Evolutionary conservation across 1,140 invertebrate genomes (phyloP).

Genomic region (Macrosteles quadrilineatus): DNA sequence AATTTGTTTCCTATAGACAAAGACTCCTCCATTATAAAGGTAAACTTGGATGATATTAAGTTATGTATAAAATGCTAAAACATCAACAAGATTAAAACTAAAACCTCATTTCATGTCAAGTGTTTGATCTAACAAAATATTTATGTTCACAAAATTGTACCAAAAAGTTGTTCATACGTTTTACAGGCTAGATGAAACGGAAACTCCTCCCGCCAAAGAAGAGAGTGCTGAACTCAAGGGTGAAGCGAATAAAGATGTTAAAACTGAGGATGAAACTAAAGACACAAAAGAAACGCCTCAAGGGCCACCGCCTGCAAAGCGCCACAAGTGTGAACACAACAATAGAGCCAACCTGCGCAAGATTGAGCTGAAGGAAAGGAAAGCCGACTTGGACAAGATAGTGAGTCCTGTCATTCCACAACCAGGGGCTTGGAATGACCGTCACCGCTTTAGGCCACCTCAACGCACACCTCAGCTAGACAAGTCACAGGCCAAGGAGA

Average conservation of each 20-base stretch:
- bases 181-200: background rate
- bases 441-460: constrained; percentile 46
- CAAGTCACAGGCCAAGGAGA: constrained; percentile 44
- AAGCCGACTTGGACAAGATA: constrained; percentile 75
- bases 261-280: background rate
- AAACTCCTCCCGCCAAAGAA: background rate
- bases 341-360: constrained; percentile 6
- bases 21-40: too few relatives aligned
- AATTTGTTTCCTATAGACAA: too few relatives aligned
- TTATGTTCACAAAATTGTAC: too few relatives aligned
- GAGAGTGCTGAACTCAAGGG: background rate
- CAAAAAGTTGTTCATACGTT: too few relatives aligned
- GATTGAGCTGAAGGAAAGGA: constrained; percentile 25
- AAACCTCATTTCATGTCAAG: too few relatives aligned
- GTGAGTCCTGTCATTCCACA: constrained; percentile 91
- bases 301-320: constrained; percentile 46
- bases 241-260: background rate
- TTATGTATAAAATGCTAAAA: too few relatives aligned
- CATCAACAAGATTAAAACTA: too few relatives aligned
- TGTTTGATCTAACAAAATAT: too few relatives aligned
- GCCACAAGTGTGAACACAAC: constrained; percentile 39
- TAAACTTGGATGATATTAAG: too few relatives aligned
- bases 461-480: constrained; percentile 40
- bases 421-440: constrained; percentile 73
- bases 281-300: constrained; percentile 34